phyloP scores from a whole-genome alignment of 2,888 invertebrate species.

The Magallana nippona region DNA sequence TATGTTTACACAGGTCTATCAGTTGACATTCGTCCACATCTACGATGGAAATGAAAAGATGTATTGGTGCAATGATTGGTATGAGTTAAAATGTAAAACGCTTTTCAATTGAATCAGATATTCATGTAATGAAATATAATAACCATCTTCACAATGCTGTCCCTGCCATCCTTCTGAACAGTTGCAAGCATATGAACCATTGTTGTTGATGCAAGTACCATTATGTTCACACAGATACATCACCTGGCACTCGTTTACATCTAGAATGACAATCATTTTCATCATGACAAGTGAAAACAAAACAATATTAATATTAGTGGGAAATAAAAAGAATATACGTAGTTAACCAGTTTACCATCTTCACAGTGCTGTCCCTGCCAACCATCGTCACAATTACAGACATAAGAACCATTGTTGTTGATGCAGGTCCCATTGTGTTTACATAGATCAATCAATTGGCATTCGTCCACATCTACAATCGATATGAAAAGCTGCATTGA shows the following conservation, averaged over 20 bases:
- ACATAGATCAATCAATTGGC: slow-evolving; percentile 53
- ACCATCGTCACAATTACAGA: slow-evolving; percentile 51
- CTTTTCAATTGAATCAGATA: too few species aligned
- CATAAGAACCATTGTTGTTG: slow-evolving; percentile 59
- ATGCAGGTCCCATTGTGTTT: slow-evolving; percentile 59
- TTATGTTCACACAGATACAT: slow-evolving; percentile 42
- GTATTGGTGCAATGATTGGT: too few species aligned
- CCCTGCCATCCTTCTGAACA: slow-evolving; percentile 48
- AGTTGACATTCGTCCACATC: slow-evolving; percentile 5
- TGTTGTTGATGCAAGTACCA: slow-evolving; percentile 45
- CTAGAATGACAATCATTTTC: too few species aligned
- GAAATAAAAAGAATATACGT: too few species aligned
- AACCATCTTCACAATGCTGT: slow-evolving; percentile 44
- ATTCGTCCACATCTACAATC: slow-evolving; percentile 57
- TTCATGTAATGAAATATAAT: too few species aligned
- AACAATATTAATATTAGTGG: too few species aligned
- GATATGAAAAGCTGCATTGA: neutral
- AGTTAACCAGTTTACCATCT: slow-evolving; percentile 34
- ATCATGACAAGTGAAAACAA: too few species aligned
- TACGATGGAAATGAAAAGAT: neutral
- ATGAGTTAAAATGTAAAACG: too few species aligned
- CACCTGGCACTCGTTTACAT: slow-evolving; percentile 39
- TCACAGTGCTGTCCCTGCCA: neutral
- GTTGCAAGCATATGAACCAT: slow-evolving; percentile 45
- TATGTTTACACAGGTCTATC: neutral